Percentiles rank a stretch among this genome's conserved stretches.
Conservation (phyloP, 2,888 invertebrate species). For the Acleris sparsana region DNA sequence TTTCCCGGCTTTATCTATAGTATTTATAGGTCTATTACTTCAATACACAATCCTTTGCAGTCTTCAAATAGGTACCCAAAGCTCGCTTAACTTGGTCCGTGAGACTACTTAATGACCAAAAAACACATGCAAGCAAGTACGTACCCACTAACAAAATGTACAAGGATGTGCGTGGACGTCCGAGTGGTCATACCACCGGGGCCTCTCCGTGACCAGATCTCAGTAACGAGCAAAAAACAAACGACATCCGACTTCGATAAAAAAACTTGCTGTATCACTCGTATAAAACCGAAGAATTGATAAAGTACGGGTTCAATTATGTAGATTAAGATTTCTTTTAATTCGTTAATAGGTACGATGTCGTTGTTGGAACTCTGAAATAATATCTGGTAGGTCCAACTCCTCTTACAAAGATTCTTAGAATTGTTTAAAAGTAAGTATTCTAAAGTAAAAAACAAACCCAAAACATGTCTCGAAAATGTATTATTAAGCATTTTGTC, state of each 20-base stretch:
- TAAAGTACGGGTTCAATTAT: slow-evolving; percentile 6
- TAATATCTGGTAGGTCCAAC: slow-evolving; percentile 2
- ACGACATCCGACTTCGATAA: slow-evolving; percentile 65
- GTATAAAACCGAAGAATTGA: slow-evolving; percentile 27
- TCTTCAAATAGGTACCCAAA: background rate
- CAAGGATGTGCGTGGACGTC: slow-evolving; percentile 34
- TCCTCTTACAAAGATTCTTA: slow-evolving; percentile 8
- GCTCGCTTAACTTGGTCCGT: background rate
- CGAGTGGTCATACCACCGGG: slow-evolving; percentile 58
- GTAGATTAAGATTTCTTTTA: background rate
- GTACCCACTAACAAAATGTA: slow-evolving; percentile 28
- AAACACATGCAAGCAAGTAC: background rate
- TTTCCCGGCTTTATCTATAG: background rate
- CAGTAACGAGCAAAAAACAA: slow-evolving; percentile 78
- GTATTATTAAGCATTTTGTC: slow-evolving; percentile 26
- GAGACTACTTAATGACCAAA: slow-evolving; percentile 5
- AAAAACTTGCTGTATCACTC: slow-evolving; percentile 49
- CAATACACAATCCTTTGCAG: background rate
- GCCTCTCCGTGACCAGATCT: slow-evolving; percentile 73
- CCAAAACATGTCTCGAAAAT: slow-evolving; percentile 14
- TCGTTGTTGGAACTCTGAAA: slow-evolving; percentile 1
- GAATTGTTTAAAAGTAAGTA: slow-evolving; percentile 20
- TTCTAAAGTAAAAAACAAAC: slow-evolving; percentile 20
- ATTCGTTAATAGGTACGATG: background rate
- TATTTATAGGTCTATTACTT: background rate